Evolutionary conservation across 2,113 vertebrate genomes (phyloP).

Genomic region (Ceuthmochares aereus): DNA sequence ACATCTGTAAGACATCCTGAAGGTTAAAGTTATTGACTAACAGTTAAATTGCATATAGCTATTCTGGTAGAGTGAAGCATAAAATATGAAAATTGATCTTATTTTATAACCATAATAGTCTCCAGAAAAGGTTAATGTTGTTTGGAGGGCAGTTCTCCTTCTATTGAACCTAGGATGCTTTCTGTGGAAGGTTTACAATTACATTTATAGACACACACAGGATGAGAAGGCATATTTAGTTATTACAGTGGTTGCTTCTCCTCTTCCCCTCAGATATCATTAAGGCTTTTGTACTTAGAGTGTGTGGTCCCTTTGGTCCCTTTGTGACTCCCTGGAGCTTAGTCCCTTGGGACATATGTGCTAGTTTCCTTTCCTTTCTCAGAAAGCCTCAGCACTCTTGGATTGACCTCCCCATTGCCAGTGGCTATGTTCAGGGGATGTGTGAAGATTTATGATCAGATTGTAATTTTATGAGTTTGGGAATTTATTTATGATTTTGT

Average conservation of each 20-base stretch:
- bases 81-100: background rate
- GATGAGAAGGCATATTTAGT: background rate
- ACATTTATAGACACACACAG: background rate
- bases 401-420: background rate
- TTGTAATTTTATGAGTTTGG: background rate
- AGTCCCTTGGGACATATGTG: background rate
- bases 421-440: background rate
- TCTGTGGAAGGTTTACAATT: background rate
- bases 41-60: background rate
- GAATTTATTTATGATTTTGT: background rate
- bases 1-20: background rate
- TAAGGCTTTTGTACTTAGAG: background rate
- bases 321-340: background rate
- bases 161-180: background rate
- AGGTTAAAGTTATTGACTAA: background rate
- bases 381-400: background rate
- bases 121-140: background rate
- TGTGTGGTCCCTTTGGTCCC: background rate
- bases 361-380: background rate
- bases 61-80: background rate
- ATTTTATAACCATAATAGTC: background rate
- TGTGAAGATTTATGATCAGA: background rate
- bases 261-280: conserved; percentile 24
- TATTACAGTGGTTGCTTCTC: background rate
- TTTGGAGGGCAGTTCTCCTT: background rate